Evolutionary conservation across 1,140 invertebrate genomes (phyloP).

Genomic region (Papilio dardanus): DNA sequence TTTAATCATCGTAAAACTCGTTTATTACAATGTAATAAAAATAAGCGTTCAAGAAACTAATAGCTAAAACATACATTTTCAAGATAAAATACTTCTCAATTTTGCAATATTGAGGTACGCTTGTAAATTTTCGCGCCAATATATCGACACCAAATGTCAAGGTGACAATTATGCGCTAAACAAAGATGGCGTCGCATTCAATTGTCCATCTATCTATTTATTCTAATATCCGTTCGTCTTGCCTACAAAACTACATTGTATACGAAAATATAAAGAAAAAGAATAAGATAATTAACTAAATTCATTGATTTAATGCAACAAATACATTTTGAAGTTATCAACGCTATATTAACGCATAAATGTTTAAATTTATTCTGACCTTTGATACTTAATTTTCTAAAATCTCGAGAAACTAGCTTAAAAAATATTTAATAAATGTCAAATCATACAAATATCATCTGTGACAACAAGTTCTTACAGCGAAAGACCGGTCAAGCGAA

Average conservation of each 20-base stretch:
- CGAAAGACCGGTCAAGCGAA: slow-evolving; percentile 39
- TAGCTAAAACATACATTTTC: neutral
- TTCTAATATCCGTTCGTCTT: neutral
- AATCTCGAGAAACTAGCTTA: neutral
- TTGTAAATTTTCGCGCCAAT: slow-evolving; percentile 24
- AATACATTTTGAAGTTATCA: neutral
- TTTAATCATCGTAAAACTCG: neutral
- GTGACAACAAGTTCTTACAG: slow-evolving; percentile 4
- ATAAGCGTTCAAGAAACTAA: too few species aligned
- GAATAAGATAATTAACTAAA: neutral
- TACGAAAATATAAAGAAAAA: too few species aligned
- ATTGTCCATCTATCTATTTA: neutral
- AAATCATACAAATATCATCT: neutral
- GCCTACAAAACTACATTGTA: neutral
- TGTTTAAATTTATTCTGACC: neutral
- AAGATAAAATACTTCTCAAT: neutral
- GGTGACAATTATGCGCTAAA: slow-evolving; percentile 5
- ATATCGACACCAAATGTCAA: neutral
- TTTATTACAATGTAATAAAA: too few species aligned
- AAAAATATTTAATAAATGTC: neutral
- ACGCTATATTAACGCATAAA: neutral
- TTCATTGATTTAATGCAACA: neutral
- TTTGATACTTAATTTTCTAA: neutral
- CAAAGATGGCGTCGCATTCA: slow-evolving; percentile 14
- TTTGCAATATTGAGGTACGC: neutral